A percentile compares a stretch with the other conserved stretches of the same genome.
These are phyloP conservation scores for Marisa cornuarietis DNA, from an alignment of 1,140 invertebrate species.

Conservation along the genomic window DNA sequence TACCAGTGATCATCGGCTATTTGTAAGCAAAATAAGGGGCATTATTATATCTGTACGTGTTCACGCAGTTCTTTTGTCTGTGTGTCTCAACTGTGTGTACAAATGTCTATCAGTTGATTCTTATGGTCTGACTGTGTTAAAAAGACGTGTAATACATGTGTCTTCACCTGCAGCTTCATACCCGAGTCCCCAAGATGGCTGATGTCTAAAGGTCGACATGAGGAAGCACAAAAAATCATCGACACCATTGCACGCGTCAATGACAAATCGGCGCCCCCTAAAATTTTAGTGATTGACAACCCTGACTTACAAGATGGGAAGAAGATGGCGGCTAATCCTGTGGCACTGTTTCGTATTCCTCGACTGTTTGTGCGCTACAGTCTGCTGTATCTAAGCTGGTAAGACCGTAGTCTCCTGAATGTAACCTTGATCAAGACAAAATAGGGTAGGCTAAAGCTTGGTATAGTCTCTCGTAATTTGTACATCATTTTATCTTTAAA, in stretches of 20 bases:
- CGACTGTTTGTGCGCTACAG: conserved; percentile 28
- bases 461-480: too few relatives aligned
- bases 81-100: too few relatives aligned
- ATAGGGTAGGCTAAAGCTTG: too few relatives aligned
- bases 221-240: conserved; percentile 48
- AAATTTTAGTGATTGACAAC: not conserved
- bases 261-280: conserved; percentile 11
- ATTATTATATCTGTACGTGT: too few relatives aligned
- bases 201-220: conserved; percentile 36
- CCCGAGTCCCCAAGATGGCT: conserved; percentile 56
- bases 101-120: too few relatives aligned
- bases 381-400: conserved; percentile 46
- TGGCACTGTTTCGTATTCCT: conserved; percentile 28
- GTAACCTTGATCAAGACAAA: not conserved
- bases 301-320: not conserved
- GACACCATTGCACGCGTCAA: conserved; percentile 40
- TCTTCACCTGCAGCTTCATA: conserved; percentile 36
- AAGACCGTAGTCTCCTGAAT: not conserved
- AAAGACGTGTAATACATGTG: too few relatives aligned
- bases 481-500: not conserved
- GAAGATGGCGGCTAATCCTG: conserved; percentile 18
- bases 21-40: conserved; percentile 32
- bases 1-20: conserved; percentile 74
- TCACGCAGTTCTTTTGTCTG: too few relatives aligned
- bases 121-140: too few relatives aligned